phyloP scores from a whole-genome alignment of 2,888 invertebrate genomes.

The Athalia rosae region DNA sequence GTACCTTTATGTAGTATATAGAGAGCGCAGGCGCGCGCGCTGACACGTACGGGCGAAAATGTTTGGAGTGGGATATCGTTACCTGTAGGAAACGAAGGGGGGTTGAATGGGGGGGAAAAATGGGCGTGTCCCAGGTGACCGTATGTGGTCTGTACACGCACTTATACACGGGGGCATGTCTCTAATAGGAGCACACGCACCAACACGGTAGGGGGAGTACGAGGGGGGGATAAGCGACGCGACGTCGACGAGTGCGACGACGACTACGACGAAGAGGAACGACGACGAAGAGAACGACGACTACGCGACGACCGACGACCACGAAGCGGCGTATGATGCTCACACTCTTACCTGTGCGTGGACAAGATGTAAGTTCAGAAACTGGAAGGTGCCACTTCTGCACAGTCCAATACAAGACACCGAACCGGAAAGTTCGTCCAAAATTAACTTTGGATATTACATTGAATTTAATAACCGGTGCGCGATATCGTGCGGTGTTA shows the following conservation, averaged over 20 bases:
- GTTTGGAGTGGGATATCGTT: conserved; percentile 73
- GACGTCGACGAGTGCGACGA: conserved; percentile 48
- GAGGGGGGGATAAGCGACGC: conserved; percentile 45
- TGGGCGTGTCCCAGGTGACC: conserved; percentile 73
- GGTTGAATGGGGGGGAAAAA: conserved; percentile 74
- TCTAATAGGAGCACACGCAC: conserved; percentile 45
- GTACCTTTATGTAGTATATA: conserved; percentile 74
- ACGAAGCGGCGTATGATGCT: conserved; percentile 66
- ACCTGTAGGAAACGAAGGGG: conserved; percentile 65
- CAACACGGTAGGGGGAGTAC: conserved; percentile 11
- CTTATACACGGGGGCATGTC: conserved; percentile 41
- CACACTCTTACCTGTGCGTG: conserved; percentile 65
- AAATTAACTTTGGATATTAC: conserved; percentile 48
- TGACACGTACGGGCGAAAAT: conserved; percentile 70
- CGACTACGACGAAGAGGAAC: too few species aligned
- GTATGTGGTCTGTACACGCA: conserved; percentile 53
- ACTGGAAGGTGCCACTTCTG: conserved; percentile 72
- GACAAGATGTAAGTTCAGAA: conserved; percentile 73
- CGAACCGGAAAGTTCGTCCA: conserved; percentile 71
- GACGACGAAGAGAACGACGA: conserved; percentile 32
- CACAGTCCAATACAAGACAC: conserved; percentile 73
- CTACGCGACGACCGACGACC: conserved; percentile 48
- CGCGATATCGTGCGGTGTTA: conserved; percentile 7
- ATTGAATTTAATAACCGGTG: conserved; percentile 3
- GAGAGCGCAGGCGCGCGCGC: conserved; percentile 72